Conservation (phyloP, 1,140 invertebrate genomes). For the Drosophila nasuta region DNA sequence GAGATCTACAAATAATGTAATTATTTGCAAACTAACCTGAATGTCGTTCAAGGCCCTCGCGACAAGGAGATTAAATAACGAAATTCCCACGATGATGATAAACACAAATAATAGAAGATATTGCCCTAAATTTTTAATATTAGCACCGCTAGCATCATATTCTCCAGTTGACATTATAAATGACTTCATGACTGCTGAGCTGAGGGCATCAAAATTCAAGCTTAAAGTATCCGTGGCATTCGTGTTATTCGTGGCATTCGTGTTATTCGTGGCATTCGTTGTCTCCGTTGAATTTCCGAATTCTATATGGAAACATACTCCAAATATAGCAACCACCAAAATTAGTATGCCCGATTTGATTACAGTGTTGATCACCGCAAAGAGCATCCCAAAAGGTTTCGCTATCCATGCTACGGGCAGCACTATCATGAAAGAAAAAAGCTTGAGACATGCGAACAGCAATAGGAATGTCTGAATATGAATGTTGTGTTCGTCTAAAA, state of each 20-base stretch:
- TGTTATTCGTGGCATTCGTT: background rate
- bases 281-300: background rate
- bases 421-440: background rate
- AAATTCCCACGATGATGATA: background rate
- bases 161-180: constrained; percentile 7
- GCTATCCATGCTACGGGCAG: background rate
- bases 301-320: background rate
- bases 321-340: background rate
- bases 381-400: background rate
- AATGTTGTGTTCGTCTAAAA: background rate
- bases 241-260: too few species aligned
- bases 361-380: background rate
- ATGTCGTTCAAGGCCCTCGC: background rate
- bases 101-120: background rate
- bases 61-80: background rate
- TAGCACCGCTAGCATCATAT: background rate
- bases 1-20: background rate
- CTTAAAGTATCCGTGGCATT: background rate
- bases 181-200: background rate
- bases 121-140: background rate
- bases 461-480: background rate
- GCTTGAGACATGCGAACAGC: background rate
- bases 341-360: background rate
- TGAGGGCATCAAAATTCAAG: background rate
- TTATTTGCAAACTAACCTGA: background rate